These are phyloP conservation scores for Dysmachus trigonus DNA, from an alignment of 2,888 invertebrate genomes.

Conservation along the genomic window DNA sequence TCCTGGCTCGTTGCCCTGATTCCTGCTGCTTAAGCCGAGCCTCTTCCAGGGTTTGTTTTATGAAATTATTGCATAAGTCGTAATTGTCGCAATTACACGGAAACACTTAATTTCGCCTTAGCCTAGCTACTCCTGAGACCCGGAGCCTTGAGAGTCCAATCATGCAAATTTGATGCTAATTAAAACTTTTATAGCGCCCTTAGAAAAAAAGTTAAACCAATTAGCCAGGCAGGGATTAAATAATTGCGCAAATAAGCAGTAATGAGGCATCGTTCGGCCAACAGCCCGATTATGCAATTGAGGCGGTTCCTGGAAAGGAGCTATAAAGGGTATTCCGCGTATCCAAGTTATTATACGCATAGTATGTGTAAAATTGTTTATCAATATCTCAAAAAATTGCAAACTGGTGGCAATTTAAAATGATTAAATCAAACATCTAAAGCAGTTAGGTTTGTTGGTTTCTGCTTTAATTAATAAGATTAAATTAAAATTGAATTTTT, in stretches of 20 bases:
- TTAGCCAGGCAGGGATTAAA: neutral
- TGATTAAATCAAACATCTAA: too few species aligned
- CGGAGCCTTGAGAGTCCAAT: neutral
- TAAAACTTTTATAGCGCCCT: constrained; percentile 1
- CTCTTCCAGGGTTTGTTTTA: constrained; percentile 26
- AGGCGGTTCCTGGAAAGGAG: too few species aligned
- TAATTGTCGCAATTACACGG: constrained; percentile 37
- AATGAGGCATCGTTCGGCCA: neutral
- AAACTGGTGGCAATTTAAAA: too few species aligned
- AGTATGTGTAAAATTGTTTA: too few species aligned
- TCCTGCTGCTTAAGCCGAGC: constrained; percentile 20
- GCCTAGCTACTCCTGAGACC: neutral
- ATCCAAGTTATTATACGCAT: too few species aligned
- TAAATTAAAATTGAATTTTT: too few species aligned
- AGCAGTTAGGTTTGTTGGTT: too few species aligned
- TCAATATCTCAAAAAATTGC: too few species aligned
- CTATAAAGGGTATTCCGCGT: too few species aligned
- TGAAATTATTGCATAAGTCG: constrained; percentile 36
- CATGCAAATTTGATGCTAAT: constrained; percentile 30
- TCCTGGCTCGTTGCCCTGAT: constrained; percentile 5
- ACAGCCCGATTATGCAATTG: neutral
- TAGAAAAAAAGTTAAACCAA: neutral
- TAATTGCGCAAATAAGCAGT: neutral
- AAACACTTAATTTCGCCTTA: constrained; percentile 28
- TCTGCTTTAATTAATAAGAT: too few species aligned